A percentile compares a stretch with the other conserved stretches of the same genome.
Evolutionary conservation across 1,140 invertebrate genomes (phyloP).

Genomic region (Schlechtendalia chinensis): DNA sequence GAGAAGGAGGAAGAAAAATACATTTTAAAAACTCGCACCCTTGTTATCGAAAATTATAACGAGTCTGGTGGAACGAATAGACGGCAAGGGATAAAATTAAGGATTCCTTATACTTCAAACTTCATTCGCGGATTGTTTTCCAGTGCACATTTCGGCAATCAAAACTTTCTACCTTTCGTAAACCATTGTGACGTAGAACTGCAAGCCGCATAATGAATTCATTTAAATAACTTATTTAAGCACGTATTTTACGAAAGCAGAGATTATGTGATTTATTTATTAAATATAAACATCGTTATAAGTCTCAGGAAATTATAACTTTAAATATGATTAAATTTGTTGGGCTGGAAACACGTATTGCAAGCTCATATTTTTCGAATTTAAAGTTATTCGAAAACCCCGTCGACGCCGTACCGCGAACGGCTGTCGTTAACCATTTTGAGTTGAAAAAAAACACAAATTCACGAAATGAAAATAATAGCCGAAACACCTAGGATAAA

Average conservation of each 20-base stretch:
- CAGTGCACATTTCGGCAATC: slow-evolving; percentile 49
- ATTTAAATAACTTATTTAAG: slow-evolving; percentile 48
- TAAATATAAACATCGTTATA: slow-evolving; percentile 40
- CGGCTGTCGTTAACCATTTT: neutral
- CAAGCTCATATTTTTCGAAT: slow-evolving; percentile 35
- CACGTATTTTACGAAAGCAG: slow-evolving; percentile 39
- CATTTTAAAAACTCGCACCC: neutral
- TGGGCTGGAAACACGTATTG: slow-evolving; percentile 23
- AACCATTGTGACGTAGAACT: slow-evolving; percentile 22
- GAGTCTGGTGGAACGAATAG: neutral
- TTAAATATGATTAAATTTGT: slow-evolving; percentile 37
- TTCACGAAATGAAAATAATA: neutral
- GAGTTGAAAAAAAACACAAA: neutral
- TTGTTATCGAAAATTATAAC: neutral
- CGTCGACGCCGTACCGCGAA: neutral
- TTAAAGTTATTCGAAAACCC: slow-evolving; percentile 18
- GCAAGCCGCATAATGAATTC: slow-evolving; percentile 45
- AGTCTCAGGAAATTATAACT: slow-evolving; percentile 42
- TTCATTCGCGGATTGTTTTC: slow-evolving; percentile 41
- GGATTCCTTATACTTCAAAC: slow-evolving; percentile 30
- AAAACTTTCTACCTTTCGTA: slow-evolving; percentile 26
- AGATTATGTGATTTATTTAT: slow-evolving; percentile 45
- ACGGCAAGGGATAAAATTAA: slow-evolving; percentile 2
- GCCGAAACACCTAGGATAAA: neutral
- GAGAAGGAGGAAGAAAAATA: no score